Evolutionary conservation across 2,113 vertebrate species (phyloP).

Genomic region (Mastomys natalensis): DNA sequence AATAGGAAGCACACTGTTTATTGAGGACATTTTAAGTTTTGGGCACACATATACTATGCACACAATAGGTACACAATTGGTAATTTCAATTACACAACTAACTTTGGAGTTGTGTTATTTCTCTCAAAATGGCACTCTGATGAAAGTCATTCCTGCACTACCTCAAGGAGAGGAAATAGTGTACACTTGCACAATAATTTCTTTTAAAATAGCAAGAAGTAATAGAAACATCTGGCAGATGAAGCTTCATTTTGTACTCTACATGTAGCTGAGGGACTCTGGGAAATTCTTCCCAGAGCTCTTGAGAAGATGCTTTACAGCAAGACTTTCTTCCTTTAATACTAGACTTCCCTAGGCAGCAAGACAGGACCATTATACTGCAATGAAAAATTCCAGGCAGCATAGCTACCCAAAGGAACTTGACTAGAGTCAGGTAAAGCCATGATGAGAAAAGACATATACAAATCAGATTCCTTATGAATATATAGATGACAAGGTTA

Average conservation of each 20-base stretch:
- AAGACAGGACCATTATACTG: background rate
- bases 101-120: background rate
- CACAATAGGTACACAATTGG: background rate
- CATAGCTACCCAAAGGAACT: background rate
- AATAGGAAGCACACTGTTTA: conserved; percentile 39
- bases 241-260: background rate
- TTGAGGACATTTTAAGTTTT: background rate
- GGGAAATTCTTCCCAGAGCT: background rate
- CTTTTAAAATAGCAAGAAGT: background rate
- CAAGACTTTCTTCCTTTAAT: conserved; percentile 16
- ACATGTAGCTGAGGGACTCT: background rate
- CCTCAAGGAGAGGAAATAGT: background rate
- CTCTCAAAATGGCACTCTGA: background rate
- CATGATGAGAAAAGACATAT: background rate
- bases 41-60: background rate
- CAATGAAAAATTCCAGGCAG: background rate
- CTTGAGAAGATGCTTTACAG: background rate
- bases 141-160: conserved; percentile 3
- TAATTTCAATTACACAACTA: background rate
- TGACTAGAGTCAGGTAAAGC: background rate
- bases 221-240: background rate
- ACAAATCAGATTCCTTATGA: background rate
- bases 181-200: background rate
- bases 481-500: background rate
- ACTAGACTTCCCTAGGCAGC: background rate